Evolutionary conservation across 2,797 vertebrate genomes (phyloP).

Genomic region (Adrianichthys oophorus): DNA sequence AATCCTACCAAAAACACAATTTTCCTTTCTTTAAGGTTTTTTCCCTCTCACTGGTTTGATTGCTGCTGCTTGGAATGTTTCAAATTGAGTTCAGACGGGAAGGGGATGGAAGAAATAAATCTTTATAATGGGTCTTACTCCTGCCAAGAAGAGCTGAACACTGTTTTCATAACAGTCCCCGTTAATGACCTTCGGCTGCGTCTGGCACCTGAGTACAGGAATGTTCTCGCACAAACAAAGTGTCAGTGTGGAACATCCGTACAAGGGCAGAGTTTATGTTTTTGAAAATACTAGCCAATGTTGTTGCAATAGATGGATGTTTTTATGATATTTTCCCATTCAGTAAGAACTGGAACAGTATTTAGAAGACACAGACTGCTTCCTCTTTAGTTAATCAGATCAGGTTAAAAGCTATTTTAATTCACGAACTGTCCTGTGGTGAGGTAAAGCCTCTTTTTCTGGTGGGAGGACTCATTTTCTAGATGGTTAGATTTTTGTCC

Average conservation of each 20-base stretch:
- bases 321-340: no score
- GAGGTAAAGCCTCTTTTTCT: constrained; percentile 21
- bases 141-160: background rate
- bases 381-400: constrained; percentile 17
- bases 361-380: no score
- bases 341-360: no score
- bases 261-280: background rate
- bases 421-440: constrained; percentile 11
- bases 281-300: background rate
- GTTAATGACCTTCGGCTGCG: constrained; percentile 8
- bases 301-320: no score
- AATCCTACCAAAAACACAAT: no score
- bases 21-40: no score
- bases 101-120: background rate
- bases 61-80: background rate
- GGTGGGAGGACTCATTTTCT: constrained; percentile 20
- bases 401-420: constrained; percentile 15
- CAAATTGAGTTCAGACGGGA: background rate
- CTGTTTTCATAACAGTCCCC: background rate
- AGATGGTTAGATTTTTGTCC: constrained; percentile 28
- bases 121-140: background rate
- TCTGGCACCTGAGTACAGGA: background rate
- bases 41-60: background rate
- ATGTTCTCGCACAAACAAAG: background rate
- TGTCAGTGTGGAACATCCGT: background rate